Evolutionary conservation across 1,140 invertebrate genomes (phyloP).

Genomic region (Aphaenogaster rudis): DNA sequence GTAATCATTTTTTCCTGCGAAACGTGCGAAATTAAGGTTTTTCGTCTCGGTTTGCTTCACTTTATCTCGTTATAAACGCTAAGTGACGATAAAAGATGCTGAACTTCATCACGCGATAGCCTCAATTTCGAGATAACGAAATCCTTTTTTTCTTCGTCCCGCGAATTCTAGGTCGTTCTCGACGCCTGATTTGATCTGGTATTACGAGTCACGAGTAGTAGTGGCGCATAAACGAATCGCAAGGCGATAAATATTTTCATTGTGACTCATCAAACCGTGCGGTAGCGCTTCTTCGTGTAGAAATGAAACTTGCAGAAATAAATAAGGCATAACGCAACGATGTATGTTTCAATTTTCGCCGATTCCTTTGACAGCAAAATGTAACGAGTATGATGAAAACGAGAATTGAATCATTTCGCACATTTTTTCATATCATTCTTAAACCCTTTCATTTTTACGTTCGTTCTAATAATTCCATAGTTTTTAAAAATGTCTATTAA

Average conservation of each 20-base stretch:
- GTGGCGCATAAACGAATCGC: constrained; percentile 30
- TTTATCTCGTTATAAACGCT: not conserved
- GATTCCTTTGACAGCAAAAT: not conserved
- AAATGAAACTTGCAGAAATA: constrained; percentile 18
- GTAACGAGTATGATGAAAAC: not conserved
- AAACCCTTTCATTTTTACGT: not conserved
- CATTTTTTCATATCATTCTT: not conserved
- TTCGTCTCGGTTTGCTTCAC: not conserved
- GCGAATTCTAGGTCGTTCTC: constrained; percentile 8
- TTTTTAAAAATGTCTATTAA: not conserved
- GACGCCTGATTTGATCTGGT: not conserved
- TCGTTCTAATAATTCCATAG: not conserved
- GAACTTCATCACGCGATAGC: not conserved
- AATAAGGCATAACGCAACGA: not conserved
- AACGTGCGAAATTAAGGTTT: constrained; percentile 1
- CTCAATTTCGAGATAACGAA: not conserved
- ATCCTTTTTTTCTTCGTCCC: not conserved
- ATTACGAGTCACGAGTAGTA: not conserved
- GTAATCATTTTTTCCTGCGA: constrained; percentile 14
- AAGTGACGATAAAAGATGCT: constrained; percentile 1
- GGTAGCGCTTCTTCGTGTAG: constrained; percentile 28
- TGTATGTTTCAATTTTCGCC: not conserved
- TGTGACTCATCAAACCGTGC: constrained; percentile 64
- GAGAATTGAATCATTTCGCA: not conserved
- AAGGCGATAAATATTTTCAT: constrained; percentile 58